Base-by-base conservation (phyloP, 1,140 invertebrate genomes). In the Harpegnathos saltator region DNA sequence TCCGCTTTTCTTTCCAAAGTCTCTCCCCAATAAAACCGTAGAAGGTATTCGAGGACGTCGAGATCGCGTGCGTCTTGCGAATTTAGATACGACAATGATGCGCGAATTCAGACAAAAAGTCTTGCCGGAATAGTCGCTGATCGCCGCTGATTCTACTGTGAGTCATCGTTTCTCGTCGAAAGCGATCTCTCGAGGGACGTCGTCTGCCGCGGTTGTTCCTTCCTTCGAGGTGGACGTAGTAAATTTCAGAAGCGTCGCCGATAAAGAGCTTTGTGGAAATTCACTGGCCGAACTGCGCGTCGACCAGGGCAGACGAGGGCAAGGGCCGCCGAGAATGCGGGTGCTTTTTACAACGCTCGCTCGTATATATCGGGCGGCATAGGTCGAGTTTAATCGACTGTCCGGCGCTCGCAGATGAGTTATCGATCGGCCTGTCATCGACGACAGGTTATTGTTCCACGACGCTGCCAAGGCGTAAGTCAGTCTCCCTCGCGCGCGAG, bases 371-470 rank as follows among this genome's bases (percentile, higher is more conserved):
- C 26, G 68, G 61, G 63, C 50, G 62, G 69, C 62, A 85, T 50
- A 65, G 77, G 56, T 85, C 84, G 68, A 74, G 68, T 73, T 86
- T 73, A 86, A 86, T 85, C 85, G 75, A 85, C 75, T 71, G 84
- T 80, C 73, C 26, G n/a, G 19, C 78, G 72, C 58, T 83, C 66
- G 68, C 19, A 56, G 84, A 87, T 87, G 86, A 87, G 62, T 86
- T 87, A 87, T 87, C 85, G 85, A 87, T 87, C 81, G 81, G 66
- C 50, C 68, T 58, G 56, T 86, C 66, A 87, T 87, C 80, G 85
- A 68, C 65, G 86, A 87, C 85, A 87, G 86, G 86, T 87, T 86
- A 87, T 87, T 87, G 86, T 87, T 80, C 84, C 63, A 72, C 56
- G 59, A 68, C 63, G 78, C 74, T 78, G 71, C 38, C 69, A 72